Conservation (phyloP, 2,888 invertebrate species). For the Plusia festucae region DNA sequence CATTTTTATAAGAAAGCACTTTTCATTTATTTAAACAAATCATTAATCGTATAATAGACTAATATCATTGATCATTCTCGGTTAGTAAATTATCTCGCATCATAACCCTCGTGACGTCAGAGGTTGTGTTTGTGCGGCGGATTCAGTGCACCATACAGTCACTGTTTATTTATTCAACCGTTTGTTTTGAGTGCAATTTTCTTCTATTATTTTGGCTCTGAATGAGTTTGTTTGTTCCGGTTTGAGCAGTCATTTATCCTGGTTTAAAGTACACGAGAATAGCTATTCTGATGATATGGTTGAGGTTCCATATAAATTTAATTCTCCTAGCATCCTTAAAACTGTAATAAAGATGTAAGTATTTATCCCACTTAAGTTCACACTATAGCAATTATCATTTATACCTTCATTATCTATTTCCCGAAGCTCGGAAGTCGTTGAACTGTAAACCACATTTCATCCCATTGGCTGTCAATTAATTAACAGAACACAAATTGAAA, state of each 20-base stretch:
- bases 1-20: too few species aligned
- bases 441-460: constrained; percentile 36
- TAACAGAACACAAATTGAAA: constrained; percentile 10
- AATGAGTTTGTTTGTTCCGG: neutral
- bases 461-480: constrained; percentile 43
- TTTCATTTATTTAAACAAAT: too few species aligned
- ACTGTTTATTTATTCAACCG: constrained; percentile 46
- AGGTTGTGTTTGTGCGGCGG: constrained; percentile 14
- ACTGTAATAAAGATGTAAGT: neutral
- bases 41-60: neutral
- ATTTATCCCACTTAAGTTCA: neutral
- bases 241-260: neutral
- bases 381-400: neutral
- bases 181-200: constrained; percentile 37
- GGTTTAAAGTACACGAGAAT: neutral
- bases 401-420: constrained; percentile 7
- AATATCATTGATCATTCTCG: constrained; percentile 20
- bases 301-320: neutral
- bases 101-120: constrained; percentile 40
- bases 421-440: constrained; percentile 32
- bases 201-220: constrained; percentile 12
- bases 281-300: neutral
- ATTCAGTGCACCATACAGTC: constrained; percentile 28
- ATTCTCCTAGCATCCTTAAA: too few species aligned
- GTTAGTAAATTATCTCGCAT: constrained; percentile 21